Percentiles rank a stretch among this genome's conserved stretches.
These are phyloP conservation scores for Diplosoma virens DNA, from an alignment of 23 tunicate genomes.

Conservation along the genomic window DNA sequence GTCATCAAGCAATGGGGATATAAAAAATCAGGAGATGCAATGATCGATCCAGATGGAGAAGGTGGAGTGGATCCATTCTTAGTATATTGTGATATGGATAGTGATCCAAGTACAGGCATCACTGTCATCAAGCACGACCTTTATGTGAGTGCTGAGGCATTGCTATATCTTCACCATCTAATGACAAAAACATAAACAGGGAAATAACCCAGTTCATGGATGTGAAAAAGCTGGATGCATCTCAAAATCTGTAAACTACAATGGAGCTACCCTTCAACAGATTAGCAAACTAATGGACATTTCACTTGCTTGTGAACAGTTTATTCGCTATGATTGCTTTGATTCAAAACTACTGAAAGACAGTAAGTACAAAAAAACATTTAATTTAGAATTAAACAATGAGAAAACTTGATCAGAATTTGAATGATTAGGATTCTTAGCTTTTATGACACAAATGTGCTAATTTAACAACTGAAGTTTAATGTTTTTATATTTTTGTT, in stretches of 20 bases:
- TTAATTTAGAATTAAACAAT: no score
- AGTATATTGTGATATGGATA: slow-evolving; percentile 97
- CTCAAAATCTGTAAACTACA: slow-evolving; percentile 48
- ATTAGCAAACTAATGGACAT: slow-evolving; percentile 63
- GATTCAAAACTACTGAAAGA: slow-evolving; percentile 93
- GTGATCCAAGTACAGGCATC: slow-evolving; percentile 72
- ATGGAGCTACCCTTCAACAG: slow-evolving; percentile 67
- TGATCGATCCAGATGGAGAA: slow-evolving; percentile 99
- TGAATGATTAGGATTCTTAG: no score
- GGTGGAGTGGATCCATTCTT: slow-evolving; percentile 90
- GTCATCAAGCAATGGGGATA: slow-evolving; percentile 93
- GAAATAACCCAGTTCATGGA: slow-evolving; percentile 47
- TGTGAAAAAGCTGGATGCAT: slow-evolving; percentile 87
- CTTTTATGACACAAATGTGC: no score
- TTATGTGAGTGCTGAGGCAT: slow-evolving; percentile 28
- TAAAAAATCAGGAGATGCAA: slow-evolving; percentile 81
- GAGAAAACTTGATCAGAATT: no score
- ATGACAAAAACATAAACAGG: slow-evolving; percentile 45
- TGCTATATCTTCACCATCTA: not conserved
- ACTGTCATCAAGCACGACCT: slow-evolving; percentile 64
- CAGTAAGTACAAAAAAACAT: slow-evolving; percentile 24
- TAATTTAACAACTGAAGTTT: no score
- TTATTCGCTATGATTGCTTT: slow-evolving; percentile 84
- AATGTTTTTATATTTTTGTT: no score
- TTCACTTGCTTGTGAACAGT: slow-evolving; percentile 89